phyloP scores from a whole-genome alignment of 2,113 vertebrate species.

The Malurus elegans region DNA sequence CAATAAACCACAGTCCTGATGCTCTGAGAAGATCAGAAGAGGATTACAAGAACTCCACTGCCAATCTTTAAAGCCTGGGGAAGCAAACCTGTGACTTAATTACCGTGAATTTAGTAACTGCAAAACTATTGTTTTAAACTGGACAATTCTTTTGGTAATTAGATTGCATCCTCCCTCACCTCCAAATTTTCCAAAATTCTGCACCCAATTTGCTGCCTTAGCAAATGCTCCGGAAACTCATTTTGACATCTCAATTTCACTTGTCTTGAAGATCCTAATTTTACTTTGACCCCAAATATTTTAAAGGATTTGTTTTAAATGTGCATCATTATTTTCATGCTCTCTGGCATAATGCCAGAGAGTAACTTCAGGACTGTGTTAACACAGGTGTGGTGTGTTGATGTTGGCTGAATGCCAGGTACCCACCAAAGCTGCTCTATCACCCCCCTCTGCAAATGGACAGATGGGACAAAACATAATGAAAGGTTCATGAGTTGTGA shows the following conservation, averaged over 20 bases:
- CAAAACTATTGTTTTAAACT: slow-evolving; percentile 3
- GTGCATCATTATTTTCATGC: not conserved
- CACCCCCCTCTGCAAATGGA: not conserved
- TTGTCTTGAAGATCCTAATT: not conserved
- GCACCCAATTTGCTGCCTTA: not conserved
- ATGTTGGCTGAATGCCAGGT: not conserved
- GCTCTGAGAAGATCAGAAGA: slow-evolving; percentile 72
- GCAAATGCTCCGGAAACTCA: not conserved
- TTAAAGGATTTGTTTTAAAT: not conserved
- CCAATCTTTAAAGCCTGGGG: slow-evolving; percentile 57
- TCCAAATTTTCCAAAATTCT: not conserved
- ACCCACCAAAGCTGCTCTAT: not conserved
- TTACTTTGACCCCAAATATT: not conserved
- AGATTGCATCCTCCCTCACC: not conserved
- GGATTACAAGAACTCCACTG: slow-evolving; percentile 73
- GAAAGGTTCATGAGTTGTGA: not conserved
- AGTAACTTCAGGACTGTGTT: not conserved
- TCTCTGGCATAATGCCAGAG: not conserved
- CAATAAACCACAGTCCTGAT: slow-evolving; percentile 81
- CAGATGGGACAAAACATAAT: not conserved
- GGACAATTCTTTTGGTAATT: not conserved
- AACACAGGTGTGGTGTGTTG: not conserved
- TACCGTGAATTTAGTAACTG: slow-evolving; percentile 18
- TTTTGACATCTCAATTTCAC: not conserved
- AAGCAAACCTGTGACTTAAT: slow-evolving; percentile 42